Conservation (phyloP, 1,140 invertebrate species). For the Drosophila subobscura region DNA sequence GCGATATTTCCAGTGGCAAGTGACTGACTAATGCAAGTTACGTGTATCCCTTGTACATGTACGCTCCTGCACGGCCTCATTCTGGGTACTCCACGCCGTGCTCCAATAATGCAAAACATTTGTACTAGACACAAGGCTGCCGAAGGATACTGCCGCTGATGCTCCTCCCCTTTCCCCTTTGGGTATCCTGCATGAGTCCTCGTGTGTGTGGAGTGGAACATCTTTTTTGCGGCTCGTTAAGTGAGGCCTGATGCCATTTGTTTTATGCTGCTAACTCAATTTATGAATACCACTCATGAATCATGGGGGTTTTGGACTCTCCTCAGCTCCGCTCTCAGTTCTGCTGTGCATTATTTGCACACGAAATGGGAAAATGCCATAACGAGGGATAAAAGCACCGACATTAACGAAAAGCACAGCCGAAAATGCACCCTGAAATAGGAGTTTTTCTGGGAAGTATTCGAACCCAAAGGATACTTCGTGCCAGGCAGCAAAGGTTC, state of each 20-base stretch:
- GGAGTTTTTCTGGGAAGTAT: no score
- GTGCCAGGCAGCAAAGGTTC: no score
- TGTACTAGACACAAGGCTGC: constrained; percentile 50
- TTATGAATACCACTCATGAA: constrained; percentile 60
- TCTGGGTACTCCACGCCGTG: constrained; percentile 1
- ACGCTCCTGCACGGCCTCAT: not conserved
- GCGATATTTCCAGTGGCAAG: constrained; percentile 62
- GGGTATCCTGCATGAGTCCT: constrained; percentile 7
- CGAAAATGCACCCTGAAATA: no score
- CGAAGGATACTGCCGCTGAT: no score
- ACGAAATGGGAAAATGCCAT: not conserved
- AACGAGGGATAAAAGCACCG: no score
- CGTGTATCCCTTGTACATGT: constrained; percentile 49
- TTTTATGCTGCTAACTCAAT: constrained; percentile 69
- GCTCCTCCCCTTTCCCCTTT: no score
- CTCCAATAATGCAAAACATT: constrained; percentile 76
- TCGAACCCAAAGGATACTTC: not conserved
- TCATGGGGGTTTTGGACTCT: constrained; percentile 23
- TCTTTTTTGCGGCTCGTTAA: constrained; percentile 72
- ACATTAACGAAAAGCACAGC: no score
- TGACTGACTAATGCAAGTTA: constrained; percentile 77
- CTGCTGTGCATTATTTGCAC: no score
- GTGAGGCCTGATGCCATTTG: constrained; percentile 66
- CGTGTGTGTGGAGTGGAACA: constrained; percentile 26
- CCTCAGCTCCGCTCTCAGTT: not conserved